Base-by-base conservation (phyloP, 1,140 invertebrate species). In the Drosophila mayri region DNA sequence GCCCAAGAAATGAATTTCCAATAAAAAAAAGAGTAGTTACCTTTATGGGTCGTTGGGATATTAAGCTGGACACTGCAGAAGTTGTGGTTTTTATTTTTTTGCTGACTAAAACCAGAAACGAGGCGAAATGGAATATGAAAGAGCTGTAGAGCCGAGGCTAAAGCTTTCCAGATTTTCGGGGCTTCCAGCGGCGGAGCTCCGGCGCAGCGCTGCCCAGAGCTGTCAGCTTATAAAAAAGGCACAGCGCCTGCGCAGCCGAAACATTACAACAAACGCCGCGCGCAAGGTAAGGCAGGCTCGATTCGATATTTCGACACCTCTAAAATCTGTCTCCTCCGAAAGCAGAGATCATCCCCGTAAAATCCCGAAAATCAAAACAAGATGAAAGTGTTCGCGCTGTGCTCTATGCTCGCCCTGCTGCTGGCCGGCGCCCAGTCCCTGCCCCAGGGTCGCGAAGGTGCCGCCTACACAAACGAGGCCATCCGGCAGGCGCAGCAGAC, bases 401-500 rank as follows among this genome's bases (percentile, higher is more conserved):
- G 80, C 54, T 74, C 78, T 9, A 58, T 93, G n/a, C 43, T 88
- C 37, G 85, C 80, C 57, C 38, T 95, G 25, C 79, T 93, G 71
- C 84, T 93, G 73, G 93, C 93, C 61, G 79, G 92, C 22, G 94
- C 93, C 41, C 81, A 93, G 7, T 95, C 95, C n/a, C 94, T 94
- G 40, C 96, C 95, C 1, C 95, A 96, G 92, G 65, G 57, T 1
- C 95, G 96, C 74, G 96, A 97, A 78, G 97, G 96, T 0, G 95
- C 95, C 25, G 95, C 94, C 58, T 97, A 97, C 93, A 96, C 96
- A 66, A 96, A 96, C 79, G 97, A 97, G 90, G 97, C 96, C n/a
- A 97, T 97, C 83, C 94, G 95, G 61, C 96, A 97, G 93, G 96
- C 96, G 0, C 96, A 97, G 92, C 96, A 95, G 92, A 97, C 96